A percentile compares a stretch with the other conserved stretches of the same genome.
These are phyloP conservation scores for Falco cherrug DNA, from an alignment of 2,797 vertebrate genomes.

Conservation along the genomic window DNA sequence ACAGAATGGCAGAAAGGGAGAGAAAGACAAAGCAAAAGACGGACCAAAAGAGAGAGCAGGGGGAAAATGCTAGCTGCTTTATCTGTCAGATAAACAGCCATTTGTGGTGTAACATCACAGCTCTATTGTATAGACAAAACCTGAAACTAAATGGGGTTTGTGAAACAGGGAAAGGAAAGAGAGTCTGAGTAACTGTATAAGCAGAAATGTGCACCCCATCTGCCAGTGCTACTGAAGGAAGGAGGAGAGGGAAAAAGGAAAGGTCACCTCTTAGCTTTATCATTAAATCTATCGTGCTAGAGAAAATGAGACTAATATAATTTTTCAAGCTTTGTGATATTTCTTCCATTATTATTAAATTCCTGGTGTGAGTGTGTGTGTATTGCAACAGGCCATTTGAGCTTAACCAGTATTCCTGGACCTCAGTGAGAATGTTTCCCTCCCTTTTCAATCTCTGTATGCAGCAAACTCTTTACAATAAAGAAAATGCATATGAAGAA, in stretches of 20 bases:
- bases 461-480: background rate
- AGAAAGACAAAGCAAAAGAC: background rate
- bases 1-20: background rate
- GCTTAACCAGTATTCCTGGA: background rate
- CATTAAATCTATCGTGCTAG: background rate
- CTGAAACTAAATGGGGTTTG: background rate
- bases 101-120: background rate
- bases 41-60: background rate
- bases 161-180: background rate
- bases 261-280: background rate
- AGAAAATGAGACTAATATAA: background rate
- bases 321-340: background rate
- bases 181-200: background rate
- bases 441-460: background rate
- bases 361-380: background rate
- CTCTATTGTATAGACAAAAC: background rate
- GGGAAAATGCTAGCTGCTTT: accelerated
- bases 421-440: background rate
- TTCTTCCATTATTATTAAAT: background rate
- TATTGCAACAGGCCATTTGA: background rate
- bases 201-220: background rate
- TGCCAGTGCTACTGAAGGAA: background rate
- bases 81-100: background rate
- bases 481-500: background rate
- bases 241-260: background rate